Percentiles rank a stretch among this genome's conserved stretches.
Conservation (phyloP, 2,888 invertebrate genomes). For the Apeira syringaria region DNA sequence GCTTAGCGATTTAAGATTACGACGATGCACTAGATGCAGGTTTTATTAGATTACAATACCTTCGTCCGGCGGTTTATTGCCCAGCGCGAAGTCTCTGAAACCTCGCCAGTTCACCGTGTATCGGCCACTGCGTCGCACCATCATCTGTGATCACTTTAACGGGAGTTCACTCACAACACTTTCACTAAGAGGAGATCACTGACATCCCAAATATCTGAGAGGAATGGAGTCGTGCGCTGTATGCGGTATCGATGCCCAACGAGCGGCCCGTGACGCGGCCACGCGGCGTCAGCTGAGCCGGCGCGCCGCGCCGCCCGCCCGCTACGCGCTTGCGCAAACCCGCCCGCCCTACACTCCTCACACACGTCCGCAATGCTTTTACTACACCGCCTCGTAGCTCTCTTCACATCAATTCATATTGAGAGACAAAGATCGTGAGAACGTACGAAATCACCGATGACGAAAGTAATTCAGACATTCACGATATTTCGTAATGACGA, state of each 20-base stretch:
- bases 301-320: slow-evolving; percentile 60
- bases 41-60: slow-evolving; percentile 53
- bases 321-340: slow-evolving; percentile 62
- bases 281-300: slow-evolving; percentile 72
- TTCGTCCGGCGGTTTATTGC: slow-evolving; percentile 77
- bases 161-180: slow-evolving; percentile 32
- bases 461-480: slow-evolving; percentile 25
- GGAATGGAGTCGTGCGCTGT: slow-evolving; percentile 44
- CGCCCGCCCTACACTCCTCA: slow-evolving; percentile 43
- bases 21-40: slow-evolving; percentile 33
- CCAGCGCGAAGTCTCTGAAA: slow-evolving; percentile 72
- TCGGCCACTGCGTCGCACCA: slow-evolving; percentile 79
- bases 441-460: slow-evolving; percentile 23
- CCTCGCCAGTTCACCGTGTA: slow-evolving; percentile 81
- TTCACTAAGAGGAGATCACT: slow-evolving; percentile 43
- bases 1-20: slow-evolving; percentile 51
- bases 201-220: slow-evolving; percentile 47
- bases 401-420: slow-evolving; percentile 26
- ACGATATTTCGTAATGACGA: slow-evolving; percentile 32
- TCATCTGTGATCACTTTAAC: slow-evolving; percentile 55
- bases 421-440: slow-evolving; percentile 21
- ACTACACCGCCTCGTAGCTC: slow-evolving; percentile 27
- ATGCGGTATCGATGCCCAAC: slow-evolving; percentile 60
- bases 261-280: slow-evolving; percentile 59
- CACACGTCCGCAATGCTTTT: slow-evolving; percentile 26